Evolutionary conservation across 2,113 vertebrate species (phyloP).

Genomic region (Vulpes vulpes): DNA sequence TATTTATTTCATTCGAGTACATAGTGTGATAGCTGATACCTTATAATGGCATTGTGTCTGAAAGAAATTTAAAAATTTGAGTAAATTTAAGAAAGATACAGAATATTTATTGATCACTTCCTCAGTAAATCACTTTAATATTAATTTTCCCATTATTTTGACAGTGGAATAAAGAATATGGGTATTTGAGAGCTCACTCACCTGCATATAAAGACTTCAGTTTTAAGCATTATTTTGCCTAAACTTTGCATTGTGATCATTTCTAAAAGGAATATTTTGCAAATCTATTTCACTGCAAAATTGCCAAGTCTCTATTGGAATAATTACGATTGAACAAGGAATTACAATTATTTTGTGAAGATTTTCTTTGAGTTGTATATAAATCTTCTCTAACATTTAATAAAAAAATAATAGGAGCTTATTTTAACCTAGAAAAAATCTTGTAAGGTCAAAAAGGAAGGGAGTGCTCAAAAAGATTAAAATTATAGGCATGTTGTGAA

Average conservation of each 20-base stretch:
- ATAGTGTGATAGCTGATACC: neutral
- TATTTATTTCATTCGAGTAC: neutral
- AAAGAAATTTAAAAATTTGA: constrained; percentile 48
- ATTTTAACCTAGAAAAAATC: constrained; percentile 81
- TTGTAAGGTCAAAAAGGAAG: neutral
- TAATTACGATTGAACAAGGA: constrained; percentile 74
- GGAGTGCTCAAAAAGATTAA: neutral
- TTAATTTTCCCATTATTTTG: constrained; percentile 45
- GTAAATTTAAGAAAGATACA: constrained; percentile 59
- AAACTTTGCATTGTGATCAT: constrained; percentile 75
- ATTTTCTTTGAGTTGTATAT: constrained; percentile 79
- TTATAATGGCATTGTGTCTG: neutral
- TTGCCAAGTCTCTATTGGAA: constrained; percentile 80
- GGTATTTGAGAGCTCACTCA: constrained; percentile 17
- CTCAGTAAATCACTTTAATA: constrained; percentile 34
- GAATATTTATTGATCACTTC: constrained; percentile 27
- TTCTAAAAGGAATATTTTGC: constrained; percentile 80
- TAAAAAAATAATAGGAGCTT: constrained; percentile 83
- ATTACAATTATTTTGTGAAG: constrained; percentile 83
- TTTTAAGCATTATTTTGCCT: constrained; percentile 70
- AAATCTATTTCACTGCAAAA: constrained; percentile 81
- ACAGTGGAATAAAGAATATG: constrained; percentile 13
- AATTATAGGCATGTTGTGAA: neutral
- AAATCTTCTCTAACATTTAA: constrained; percentile 82
- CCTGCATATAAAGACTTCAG: constrained; percentile 52